A percentile compares a stretch with the other conserved stretches of the same genome.
Conservation (phyloP, 2,797 vertebrate species). For the Oceanodroma leucorhoa region DNA sequence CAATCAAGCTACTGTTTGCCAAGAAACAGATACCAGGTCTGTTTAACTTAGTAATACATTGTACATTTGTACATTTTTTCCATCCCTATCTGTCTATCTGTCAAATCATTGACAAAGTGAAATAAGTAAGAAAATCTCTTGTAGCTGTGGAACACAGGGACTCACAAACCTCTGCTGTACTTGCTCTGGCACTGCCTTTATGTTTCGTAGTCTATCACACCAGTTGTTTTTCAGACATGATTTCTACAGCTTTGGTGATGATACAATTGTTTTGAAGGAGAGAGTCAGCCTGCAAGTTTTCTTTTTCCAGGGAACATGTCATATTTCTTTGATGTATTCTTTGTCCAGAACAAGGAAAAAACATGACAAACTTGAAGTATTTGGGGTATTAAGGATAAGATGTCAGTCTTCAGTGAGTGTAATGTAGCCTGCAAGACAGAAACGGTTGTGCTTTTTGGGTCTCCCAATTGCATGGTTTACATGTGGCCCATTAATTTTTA, state of each 20-base stretch:
- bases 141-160: slow-evolving; percentile 50
- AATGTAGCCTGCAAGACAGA: background rate
- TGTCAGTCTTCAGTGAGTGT: background rate
- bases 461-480: background rate
- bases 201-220: slow-evolving; percentile 59
- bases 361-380: slow-evolving; percentile 11
- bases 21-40: background rate
- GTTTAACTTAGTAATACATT: slow-evolving; percentile 9
- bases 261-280: slow-evolving; percentile 41
- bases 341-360: background rate
- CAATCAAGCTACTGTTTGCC: background rate
- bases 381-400: background rate
- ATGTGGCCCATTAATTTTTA: slow-evolving; percentile 19
- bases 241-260: slow-evolving; percentile 47
- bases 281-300: background rate
- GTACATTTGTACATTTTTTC: background rate
- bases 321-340: background rate
- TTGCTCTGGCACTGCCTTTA: slow-evolving; percentile 51
- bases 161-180: slow-evolving; percentile 46
- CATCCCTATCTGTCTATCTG: background rate
- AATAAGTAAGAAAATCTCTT: slow-evolving; percentile 49
- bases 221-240: slow-evolving; percentile 63
- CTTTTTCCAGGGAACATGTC: background rate
- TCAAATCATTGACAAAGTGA: slow-evolving; percentile 37
- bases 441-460: background rate